A percentile compares a stretch with the other conserved stretches of the same genome.
Conservation (phyloP, 2,113 vertebrate genomes). For the Gymnogyps californianus region DNA sequence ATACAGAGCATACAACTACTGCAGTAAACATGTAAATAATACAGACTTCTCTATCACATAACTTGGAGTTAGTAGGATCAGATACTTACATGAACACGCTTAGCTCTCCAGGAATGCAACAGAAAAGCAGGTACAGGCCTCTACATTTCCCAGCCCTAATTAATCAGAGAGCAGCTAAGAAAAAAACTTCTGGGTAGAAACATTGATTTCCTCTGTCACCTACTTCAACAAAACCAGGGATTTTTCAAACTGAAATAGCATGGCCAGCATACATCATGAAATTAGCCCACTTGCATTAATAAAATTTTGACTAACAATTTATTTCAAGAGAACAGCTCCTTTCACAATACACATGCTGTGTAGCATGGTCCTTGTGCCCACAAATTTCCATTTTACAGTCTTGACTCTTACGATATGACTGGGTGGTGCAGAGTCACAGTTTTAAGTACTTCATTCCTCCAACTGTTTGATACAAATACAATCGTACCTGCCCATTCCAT, state of each 20-base stretch:
- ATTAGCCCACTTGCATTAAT: not conserved
- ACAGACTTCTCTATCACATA: not conserved
- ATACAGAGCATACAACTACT: not conserved
- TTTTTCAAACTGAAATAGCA: not conserved
- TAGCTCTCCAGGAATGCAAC: not conserved
- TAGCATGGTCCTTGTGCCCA: not conserved
- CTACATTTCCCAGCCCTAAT: not conserved
- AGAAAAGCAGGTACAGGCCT: not conserved
- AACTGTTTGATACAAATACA: not conserved
- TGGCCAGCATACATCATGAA: accelerated
- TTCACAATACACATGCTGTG: not conserved
- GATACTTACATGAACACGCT: not conserved
- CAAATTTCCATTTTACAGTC: not conserved
- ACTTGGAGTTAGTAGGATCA: not conserved
- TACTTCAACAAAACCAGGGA: not conserved
- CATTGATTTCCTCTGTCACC: not conserved
- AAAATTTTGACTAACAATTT: not conserved
- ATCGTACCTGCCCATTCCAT: not conserved
- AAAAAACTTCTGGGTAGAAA: not conserved
- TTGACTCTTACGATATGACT: not conserved
- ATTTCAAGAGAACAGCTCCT: not conserved
- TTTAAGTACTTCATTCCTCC: not conserved
- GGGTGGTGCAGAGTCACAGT: not conserved
- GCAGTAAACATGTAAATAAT: not conserved
- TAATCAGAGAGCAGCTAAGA: not conserved